Evolutionary conservation across 2,888 invertebrate species (phyloP), one percentile per base, ranked within the genome.

Genomic region (Rhodophaea formosa): DNA sequence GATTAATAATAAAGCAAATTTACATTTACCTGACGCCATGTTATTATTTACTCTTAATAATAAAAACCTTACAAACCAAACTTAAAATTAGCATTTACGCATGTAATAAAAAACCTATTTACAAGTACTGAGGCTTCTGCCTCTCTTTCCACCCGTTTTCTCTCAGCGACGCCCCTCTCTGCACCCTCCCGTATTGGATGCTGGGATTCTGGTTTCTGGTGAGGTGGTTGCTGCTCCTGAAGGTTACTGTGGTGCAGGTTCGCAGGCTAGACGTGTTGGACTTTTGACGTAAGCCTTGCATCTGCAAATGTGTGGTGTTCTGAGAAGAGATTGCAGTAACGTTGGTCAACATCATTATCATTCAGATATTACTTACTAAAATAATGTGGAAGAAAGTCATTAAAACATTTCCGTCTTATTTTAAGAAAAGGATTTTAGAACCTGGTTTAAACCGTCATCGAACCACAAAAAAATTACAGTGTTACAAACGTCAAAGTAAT

Each of bases 221-320:
- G 16, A 76, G 64, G 58, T 79, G 84, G 60, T 79, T 82, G 68
- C 86, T 88, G 64, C 88, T 88, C 12, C 87, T 69, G 61, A 84
- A 85, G 0, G 87, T 87, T 0, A 86, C 81, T 0, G 89, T 88
- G 1, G 87, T 88, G 54, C 86, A 83, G 0, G 89, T 88, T 1
- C 85, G 61, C 66, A 80, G 70, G 62, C 89, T 89, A 82, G 88
- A 89, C 79, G 88, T 88, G 85, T 86, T 88, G 79, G 86, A 87
- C 66, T 88, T 90, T 87, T 88, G 88, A 78, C 86, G 88, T 68
- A 89, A 75, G 45, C 88, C 89, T 79, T 88, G 89, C 89, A 89
- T 89, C 90, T 90, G 83, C 42, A 53, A 62, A 59, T 53, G 53
- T 57, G 32, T 62, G 56, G 55, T 62, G 17, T 58, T 60, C 32